These are phyloP conservation scores for Arctocebus calabarensis DNA, from an alignment of 2,797 vertebrate species.

Conservation along the genomic window DNA sequence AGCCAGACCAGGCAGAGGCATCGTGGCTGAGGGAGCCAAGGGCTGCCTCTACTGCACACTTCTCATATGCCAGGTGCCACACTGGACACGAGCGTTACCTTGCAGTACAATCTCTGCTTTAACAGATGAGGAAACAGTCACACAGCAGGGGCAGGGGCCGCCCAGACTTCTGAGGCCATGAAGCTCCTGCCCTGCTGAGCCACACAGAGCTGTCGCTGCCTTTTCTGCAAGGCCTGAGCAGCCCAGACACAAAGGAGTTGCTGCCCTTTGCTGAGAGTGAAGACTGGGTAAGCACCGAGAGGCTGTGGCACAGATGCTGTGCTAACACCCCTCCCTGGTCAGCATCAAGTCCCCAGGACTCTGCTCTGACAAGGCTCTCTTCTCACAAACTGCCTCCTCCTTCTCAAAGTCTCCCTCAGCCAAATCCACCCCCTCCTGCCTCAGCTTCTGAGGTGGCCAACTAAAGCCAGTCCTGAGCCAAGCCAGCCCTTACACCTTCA, in stretches of 20 bases:
- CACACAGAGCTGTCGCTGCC: neutral
- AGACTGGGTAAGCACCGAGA: fast-evolving
- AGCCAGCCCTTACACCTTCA: fast-evolving
- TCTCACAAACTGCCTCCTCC: no score
- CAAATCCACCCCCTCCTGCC: fast-evolving
- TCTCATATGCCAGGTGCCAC: fast-evolving
- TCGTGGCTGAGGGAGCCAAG: neutral
- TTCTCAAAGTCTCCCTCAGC: fast-evolving
- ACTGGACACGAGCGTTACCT: fast-evolving
- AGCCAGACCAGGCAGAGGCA: neutral
- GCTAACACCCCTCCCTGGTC: neutral
- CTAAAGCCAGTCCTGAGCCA: neutral
- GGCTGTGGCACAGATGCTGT: fast-evolving
- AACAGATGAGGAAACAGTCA: neutral
- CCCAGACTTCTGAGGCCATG: neutral
- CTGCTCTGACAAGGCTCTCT: neutral
- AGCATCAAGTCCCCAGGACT: neutral
- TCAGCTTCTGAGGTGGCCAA: neutral
- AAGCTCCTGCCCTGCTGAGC: neutral
- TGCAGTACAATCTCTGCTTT: neutral
- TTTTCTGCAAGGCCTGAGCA: no score
- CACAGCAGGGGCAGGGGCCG: neutral
- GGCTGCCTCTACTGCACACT: no score
- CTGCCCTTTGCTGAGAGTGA: neutral
- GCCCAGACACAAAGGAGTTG: neutral